Percentiles rank a stretch among this genome's conserved stretches.
These are phyloP conservation scores for Aphidius gifuensis DNA, from an alignment of 1,140 invertebrate species.

Conservation along the genomic window DNA sequence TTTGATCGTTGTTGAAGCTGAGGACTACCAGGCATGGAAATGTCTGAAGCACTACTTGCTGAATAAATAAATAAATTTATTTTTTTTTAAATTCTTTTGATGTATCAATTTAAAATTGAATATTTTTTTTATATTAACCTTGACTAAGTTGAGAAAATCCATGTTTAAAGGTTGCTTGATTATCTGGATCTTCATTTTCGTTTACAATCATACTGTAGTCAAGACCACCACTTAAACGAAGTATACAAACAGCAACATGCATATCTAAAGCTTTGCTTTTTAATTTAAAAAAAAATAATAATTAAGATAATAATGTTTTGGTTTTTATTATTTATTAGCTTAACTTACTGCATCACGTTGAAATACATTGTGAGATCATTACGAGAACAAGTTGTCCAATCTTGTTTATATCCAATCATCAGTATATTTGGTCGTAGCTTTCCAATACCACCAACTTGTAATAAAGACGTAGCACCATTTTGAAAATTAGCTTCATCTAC, in stretches of 20 bases:
- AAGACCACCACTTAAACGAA: constrained; percentile 79
- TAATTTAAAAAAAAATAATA: constrained; percentile 5
- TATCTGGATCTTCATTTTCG: constrained; percentile 50
- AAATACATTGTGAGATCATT: constrained; percentile 82
- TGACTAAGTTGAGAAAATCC: constrained; percentile 66
- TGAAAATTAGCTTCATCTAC: constrained; percentile 78
- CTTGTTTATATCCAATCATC: constrained; percentile 86
- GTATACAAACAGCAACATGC: constrained; percentile 84
- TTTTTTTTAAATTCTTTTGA: neutral
- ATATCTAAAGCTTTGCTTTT: constrained; percentile 86
- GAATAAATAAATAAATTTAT: constrained; percentile 23
- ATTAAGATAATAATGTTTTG: neutral
- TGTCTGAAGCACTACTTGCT: constrained; percentile 68
- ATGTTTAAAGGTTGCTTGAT: constrained; percentile 36
- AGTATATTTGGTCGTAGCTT: constrained; percentile 88
- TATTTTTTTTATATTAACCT: constrained; percentile 46
- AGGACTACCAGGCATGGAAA: constrained; percentile 60
- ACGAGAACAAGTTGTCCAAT: constrained; percentile 77
- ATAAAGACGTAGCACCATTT: constrained; percentile 67
- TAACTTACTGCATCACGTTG: constrained; percentile 84
- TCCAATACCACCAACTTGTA: constrained; percentile 82
- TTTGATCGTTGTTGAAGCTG: constrained; percentile 50
- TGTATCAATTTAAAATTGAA: neutral
- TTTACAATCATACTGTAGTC: constrained; percentile 66
- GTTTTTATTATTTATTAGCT: constrained; percentile 7